Conservation (phyloP, 2,113 vertebrate genomes). For the Cebus imitator region DNA sequence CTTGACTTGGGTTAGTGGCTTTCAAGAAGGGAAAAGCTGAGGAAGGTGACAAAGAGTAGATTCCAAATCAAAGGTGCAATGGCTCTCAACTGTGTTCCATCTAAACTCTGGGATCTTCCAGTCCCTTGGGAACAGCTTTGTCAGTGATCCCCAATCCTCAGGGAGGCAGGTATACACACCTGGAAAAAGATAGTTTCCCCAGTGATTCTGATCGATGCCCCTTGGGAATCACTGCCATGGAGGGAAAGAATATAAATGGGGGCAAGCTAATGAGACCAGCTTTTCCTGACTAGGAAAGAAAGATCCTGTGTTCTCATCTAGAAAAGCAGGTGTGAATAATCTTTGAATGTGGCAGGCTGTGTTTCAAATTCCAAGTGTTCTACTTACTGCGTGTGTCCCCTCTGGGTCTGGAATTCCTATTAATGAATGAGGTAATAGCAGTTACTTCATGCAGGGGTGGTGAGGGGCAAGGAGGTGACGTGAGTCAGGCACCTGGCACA, state of each 20-base stretch:
- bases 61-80: background rate
- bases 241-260: background rate
- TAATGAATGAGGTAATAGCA: background rate
- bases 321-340: background rate
- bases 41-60: rapidly evolving
- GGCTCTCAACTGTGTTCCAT: background rate
- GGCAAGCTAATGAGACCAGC: background rate
- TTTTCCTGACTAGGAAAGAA: background rate
- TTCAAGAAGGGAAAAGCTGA: background rate
- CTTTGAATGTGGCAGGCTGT: background rate
- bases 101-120: background rate
- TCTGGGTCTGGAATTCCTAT: background rate
- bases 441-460: rapidly evolving
- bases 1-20: background rate
- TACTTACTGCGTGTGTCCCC: background rate
- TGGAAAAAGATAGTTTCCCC: background rate
- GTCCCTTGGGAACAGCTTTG: background rate
- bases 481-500: background rate
- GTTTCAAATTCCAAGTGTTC: background rate
- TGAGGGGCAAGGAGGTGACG: background rate
- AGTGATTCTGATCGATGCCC: background rate
- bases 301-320: background rate
- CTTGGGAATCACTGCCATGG: background rate
- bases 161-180: background rate
- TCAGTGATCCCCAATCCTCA: background rate